Evolutionary conservation across 92 coral and sea anemone species (phyloP), one percentile per base, ranked within the genome.

Genomic region (Siderastrea siderea): DNA sequence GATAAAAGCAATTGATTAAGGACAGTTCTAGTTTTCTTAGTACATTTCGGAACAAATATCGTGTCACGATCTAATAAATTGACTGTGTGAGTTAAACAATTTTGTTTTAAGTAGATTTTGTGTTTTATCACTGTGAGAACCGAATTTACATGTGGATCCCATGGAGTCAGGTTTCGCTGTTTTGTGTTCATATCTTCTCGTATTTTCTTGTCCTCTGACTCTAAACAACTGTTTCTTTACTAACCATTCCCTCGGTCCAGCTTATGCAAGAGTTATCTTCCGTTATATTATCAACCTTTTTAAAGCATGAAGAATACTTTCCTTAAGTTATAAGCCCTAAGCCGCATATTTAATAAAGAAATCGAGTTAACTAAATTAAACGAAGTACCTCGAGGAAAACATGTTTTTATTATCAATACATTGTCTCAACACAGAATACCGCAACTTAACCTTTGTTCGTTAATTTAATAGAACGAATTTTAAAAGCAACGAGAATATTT

Each of bases 81-180:
- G n/a, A 52, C 11, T 2, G 47, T 49, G 26, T 10, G 19, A 78
- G 71, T 78, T 17, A 62, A 78, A 80, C 47, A 52, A 19, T 63
- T 52, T 80, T 80, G 74, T 66, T 14, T 38, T 66, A 7, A 16
- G 47, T 67, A 51, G 11, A 80, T 38, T 66, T 67, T 38, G 16
- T 9, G 62, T 79, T 53, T 79, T 64, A 26, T 53, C 60, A 50
- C 59, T 66, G 83, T 63, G 47, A 15, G 68, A 78, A 78, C 57
- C 14, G 48, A 13, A 65, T 65, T 79, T 63, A 19, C 58, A 79
- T 66, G 61, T 51, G 7, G 78, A 45, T 74, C 78, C 19, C 78
- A 74, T 55, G 78, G 78, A 16, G 44, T 74, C 78, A 43, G 58
- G 78, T 74, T 74, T 74, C 78, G 47, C 43, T 47, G 10, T 54